Conservation (phyloP, 2,797 vertebrate species). For the Gallirallus australis region DNA sequence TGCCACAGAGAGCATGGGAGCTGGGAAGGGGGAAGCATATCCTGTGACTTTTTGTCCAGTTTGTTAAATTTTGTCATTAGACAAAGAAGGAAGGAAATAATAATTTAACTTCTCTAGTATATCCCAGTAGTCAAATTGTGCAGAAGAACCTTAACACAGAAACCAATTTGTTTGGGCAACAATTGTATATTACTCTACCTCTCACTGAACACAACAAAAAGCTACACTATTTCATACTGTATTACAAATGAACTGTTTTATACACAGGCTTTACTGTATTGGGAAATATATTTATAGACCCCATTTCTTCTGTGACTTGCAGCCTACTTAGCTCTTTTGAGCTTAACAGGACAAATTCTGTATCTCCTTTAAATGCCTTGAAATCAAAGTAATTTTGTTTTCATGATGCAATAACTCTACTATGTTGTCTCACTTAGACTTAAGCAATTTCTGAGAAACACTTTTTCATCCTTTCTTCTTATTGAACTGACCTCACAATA, state of each 20-base stretch:
- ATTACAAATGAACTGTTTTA: background rate
- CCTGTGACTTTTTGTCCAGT: background rate
- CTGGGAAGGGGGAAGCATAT: background rate
- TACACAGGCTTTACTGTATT: background rate
- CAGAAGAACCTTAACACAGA: conserved; percentile 42
- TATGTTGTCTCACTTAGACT: background rate
- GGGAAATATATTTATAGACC: background rate
- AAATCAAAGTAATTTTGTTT: conserved; percentile 14
- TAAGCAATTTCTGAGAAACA: background rate
- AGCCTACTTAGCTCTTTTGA: background rate
- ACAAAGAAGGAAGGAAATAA: conserved; percentile 18
- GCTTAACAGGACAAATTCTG: background rate
- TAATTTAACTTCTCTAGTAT: conserved; percentile 35
- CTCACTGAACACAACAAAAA: conserved; percentile 12
- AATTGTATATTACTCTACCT: background rate
- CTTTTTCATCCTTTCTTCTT: background rate
- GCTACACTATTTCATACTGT: background rate
- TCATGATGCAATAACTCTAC: background rate
- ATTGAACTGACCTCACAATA: background rate
- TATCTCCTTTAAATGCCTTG: background rate
- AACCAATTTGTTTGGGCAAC: conserved; percentile 14
- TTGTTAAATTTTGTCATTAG: conserved; percentile 60
- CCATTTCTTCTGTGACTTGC: background rate
- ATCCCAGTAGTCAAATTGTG: conserved; percentile 36
- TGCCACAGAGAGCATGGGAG: background rate